Evolutionary conservation across 2,797 vertebrate species (phyloP).

Genomic region (Tamandua tetradactyla): DNA sequence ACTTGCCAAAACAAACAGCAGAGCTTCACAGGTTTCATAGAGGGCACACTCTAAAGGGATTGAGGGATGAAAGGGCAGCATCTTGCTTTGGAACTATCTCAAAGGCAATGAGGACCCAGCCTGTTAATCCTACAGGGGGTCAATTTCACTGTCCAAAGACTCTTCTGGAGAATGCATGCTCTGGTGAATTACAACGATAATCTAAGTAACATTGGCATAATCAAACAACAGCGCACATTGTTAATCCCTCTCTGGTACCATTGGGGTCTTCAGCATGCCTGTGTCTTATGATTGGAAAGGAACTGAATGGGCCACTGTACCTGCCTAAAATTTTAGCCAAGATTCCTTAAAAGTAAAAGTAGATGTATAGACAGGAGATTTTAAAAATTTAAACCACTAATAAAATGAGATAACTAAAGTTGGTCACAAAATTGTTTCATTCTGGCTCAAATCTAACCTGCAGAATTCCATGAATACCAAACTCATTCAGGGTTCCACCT

Average conservation of each 20-base stretch:
- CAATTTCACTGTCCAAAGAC: not conserved
- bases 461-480: not conserved
- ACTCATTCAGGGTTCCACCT: not conserved
- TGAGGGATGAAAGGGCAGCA: not conserved
- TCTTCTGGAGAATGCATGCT: not conserved
- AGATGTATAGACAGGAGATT: not conserved
- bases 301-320: not conserved
- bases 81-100: not conserved
- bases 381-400: not conserved
- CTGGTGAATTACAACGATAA: constrained; percentile 33
- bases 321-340: not conserved
- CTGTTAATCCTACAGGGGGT: not conserved
- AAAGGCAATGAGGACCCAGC: not conserved
- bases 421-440: not conserved
- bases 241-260: constrained; percentile 11
- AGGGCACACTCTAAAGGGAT: not conserved
- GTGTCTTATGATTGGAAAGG: not conserved
- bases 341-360: not conserved
- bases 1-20: not conserved
- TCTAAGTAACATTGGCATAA: not conserved
- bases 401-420: not conserved
- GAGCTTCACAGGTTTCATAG: not conserved
- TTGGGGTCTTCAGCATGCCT: not conserved
- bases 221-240: not conserved
- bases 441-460: not conserved